Evolutionary conservation across 2,797 vertebrate genomes (phyloP), one percentile per base, ranked within the genome.

Genomic region (Tadarida brasiliensis): DNA sequence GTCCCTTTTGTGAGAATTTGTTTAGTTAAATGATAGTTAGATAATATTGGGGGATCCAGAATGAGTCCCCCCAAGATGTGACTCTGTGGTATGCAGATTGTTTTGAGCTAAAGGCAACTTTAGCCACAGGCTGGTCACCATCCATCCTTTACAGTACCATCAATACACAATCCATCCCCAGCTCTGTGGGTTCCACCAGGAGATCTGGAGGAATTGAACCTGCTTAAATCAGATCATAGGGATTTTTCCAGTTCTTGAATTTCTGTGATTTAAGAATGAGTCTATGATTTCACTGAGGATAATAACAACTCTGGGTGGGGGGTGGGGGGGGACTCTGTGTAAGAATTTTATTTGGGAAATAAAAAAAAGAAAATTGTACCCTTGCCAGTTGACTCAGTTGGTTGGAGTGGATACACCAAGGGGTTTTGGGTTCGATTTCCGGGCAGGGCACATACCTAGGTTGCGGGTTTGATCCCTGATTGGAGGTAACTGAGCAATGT

Each of bases 341-440:
- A 85, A 95, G 77, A 82, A 67, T 92, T 81, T 90, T 63, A 77
- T 77, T 49, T 44, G 44, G 54, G 28, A 89, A 95, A 77, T 88
- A 17, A 87, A 90, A 87, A 70, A 51, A 51, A 87, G 90, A 87
- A 70, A 51, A 51, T 51, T 51, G 49, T 51, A 9, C 12, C 49
- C 49, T 51, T 11, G 49, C 49, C 49, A 51, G 49, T 6, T 51
- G 49, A 14, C 49, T 51, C 49, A 11, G 49, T 51, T 14, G 10
- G 7, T 51, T 51, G 49, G 49, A 51, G 49, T 14, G 49, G 12
- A 14, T 51, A 51, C 49, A 51, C 49, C 49, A 51, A 9, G 10
- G 49, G 49, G 49, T 51, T 51, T 11, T 3, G 49, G 49, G 49
- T 51, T 51, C 49, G 3, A 51, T 10, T 51, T 14, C 49, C 12